Percentiles rank a stretch among this genome's conserved stretches.
Conservation (phyloP, 2,797 vertebrate species). For the Graptemys geographica region DNA sequence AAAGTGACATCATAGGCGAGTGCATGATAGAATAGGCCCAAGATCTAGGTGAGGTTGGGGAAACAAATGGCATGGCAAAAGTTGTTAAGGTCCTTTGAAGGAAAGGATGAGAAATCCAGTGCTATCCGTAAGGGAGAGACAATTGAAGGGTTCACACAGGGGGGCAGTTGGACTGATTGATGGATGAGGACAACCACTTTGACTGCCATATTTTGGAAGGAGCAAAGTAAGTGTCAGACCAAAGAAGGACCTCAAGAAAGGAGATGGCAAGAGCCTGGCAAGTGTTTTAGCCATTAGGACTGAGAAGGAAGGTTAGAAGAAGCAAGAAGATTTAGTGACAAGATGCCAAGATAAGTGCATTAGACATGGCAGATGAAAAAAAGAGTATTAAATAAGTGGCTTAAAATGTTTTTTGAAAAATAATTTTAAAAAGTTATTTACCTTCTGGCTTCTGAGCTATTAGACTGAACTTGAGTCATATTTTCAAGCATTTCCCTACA, state of each 20-base stretch:
- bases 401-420: background rate
- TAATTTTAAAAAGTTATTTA: background rate
- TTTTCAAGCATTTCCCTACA: background rate
- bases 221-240: background rate
- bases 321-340: background rate
- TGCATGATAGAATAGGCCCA: background rate
- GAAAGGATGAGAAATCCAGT: background rate
- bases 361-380: no score
- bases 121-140: background rate
- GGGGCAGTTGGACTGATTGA: background rate
- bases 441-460: background rate
- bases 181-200: accelerated
- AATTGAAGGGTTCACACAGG: background rate
- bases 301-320: background rate
- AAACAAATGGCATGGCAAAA: background rate
- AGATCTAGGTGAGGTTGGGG: background rate
- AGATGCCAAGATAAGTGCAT: background rate
- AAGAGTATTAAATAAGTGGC: background rate
- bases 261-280: background rate
- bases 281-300: background rate
- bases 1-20: background rate
- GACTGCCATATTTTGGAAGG: background rate
- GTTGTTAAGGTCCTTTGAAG: background rate
- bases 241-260: background rate
- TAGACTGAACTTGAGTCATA: background rate